phyloP scores from a whole-genome alignment of 2,113 vertebrate species.

The Thamnophis sirtalis region DNA sequence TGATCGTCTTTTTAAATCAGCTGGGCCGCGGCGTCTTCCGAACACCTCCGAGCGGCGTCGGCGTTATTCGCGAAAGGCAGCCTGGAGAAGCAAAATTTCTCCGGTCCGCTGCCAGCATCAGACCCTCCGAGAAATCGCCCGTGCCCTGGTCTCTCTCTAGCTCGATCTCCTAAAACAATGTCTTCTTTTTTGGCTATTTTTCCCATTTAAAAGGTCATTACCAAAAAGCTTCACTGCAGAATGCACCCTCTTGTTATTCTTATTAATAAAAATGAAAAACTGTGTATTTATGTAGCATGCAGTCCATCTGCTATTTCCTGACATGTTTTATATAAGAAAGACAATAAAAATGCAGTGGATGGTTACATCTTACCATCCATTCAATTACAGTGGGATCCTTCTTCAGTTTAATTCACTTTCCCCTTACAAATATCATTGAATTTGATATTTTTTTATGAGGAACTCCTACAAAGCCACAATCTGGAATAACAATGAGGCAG shows the following conservation, averaged over 20 bases:
- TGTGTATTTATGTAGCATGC: background rate
- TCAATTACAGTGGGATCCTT: background rate
- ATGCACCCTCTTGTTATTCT: background rate
- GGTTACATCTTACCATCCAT: background rate
- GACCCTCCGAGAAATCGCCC: no score
- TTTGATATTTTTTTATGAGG: conserved; percentile 14
- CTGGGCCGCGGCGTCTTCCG: no score
- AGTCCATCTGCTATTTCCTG: background rate
- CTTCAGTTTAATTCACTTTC: conserved; percentile 13
- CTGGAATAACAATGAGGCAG: conserved; percentile 15
- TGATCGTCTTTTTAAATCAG: no score
- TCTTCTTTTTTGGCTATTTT: no score
- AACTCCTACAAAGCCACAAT: background rate
- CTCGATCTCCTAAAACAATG: no score
- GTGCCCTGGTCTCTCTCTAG: no score
- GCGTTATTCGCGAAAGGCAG: no score
- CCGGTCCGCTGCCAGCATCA: no score
- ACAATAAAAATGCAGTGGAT: background rate
- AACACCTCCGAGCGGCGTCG: no score
- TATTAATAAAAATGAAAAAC: background rate
- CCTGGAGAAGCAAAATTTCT: no score
- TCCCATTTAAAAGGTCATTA: background rate
- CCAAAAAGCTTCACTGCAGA: background rate
- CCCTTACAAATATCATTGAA: background rate
- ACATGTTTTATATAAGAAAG: background rate